A percentile compares a stretch with the other conserved stretches of the same genome.
phyloP scores from a whole-genome alignment of 2,113 vertebrate species.

The Nesoenas mayeri region DNA sequence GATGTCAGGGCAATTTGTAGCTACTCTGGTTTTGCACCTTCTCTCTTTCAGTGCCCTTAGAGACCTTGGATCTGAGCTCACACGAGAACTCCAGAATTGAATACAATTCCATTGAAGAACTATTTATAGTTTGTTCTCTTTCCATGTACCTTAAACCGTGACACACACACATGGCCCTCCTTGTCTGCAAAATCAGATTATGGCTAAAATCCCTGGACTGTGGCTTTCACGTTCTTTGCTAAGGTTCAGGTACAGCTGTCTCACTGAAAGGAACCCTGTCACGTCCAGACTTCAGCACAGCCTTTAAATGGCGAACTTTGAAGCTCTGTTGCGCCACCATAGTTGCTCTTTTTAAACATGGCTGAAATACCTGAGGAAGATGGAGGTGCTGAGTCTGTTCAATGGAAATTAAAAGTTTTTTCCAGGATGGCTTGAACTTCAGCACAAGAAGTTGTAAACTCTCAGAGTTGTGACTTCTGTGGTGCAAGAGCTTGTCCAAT shows the following conservation, averaged over 20 bases:
- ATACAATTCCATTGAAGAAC: neutral
- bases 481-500: neutral
- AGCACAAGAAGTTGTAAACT: neutral
- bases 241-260: neutral
- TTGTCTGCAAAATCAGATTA: neutral
- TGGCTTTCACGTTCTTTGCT: neutral
- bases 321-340: neutral
- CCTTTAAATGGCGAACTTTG: neutral
- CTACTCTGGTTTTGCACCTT: neutral
- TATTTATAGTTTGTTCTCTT: neutral
- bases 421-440: neutral
- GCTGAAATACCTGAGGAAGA: neutral
- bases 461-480: neutral
- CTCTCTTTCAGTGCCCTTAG: neutral
- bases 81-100: neutral
- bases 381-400: accelerated
- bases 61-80: neutral
- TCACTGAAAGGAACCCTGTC: neutral
- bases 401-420: neutral
- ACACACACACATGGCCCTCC: neutral
- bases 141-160: neutral
- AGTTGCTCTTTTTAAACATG: neutral
- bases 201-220: neutral
- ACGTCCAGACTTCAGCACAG: neutral
- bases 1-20: neutral